phyloP scores from a whole-genome alignment of 2,888 invertebrate genomes.

The Brassicogethes aeneus region DNA sequence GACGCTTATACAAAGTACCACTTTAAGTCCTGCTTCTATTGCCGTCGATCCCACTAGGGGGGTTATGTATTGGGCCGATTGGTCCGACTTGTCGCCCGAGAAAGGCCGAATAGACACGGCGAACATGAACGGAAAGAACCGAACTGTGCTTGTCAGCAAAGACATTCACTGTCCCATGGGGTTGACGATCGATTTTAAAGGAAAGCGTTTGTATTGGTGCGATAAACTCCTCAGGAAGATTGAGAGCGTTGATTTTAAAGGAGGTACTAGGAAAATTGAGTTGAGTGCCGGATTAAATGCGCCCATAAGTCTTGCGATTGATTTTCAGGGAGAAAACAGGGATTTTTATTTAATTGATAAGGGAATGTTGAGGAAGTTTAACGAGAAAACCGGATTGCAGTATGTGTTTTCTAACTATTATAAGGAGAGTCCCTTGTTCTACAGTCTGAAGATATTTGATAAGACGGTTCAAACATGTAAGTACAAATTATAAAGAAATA shows the following conservation, averaged over 20 bases:
- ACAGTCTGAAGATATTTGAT: slow-evolving; percentile 61
- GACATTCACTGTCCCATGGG: slow-evolving; percentile 68
- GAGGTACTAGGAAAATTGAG: slow-evolving; percentile 45
- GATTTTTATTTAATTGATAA: slow-evolving; percentile 64
- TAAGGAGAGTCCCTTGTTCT: slow-evolving; percentile 54
- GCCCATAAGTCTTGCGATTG: slow-evolving; percentile 24
- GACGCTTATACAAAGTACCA: slow-evolving; percentile 48
- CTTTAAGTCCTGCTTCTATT: slow-evolving; percentile 49
- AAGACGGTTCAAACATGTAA: slow-evolving; percentile 46
- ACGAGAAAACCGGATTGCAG: slow-evolving; percentile 39
- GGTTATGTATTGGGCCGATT: slow-evolving; percentile 71
- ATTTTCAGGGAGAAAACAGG: slow-evolving; percentile 36
- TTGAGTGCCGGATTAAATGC: slow-evolving; percentile 45
- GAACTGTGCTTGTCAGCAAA: slow-evolving; percentile 41
- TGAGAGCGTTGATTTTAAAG: slow-evolving; percentile 53
- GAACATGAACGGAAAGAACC: slow-evolving; percentile 64
- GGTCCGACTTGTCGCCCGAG: slow-evolving; percentile 44
- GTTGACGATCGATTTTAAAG: slow-evolving; percentile 54
- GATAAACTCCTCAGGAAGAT: slow-evolving; percentile 62
- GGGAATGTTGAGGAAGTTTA: slow-evolving; percentile 48
- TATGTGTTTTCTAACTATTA: slow-evolving; percentile 34
- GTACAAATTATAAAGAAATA: too few species aligned
- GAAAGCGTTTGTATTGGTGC: slow-evolving; percentile 58
- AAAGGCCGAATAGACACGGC: slow-evolving; percentile 58
- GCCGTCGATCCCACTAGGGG: slow-evolving; percentile 61